These are phyloP conservation scores for Rana temporaria DNA, from an alignment of 2,113 vertebrate genomes.

Conservation along the genomic window DNA sequence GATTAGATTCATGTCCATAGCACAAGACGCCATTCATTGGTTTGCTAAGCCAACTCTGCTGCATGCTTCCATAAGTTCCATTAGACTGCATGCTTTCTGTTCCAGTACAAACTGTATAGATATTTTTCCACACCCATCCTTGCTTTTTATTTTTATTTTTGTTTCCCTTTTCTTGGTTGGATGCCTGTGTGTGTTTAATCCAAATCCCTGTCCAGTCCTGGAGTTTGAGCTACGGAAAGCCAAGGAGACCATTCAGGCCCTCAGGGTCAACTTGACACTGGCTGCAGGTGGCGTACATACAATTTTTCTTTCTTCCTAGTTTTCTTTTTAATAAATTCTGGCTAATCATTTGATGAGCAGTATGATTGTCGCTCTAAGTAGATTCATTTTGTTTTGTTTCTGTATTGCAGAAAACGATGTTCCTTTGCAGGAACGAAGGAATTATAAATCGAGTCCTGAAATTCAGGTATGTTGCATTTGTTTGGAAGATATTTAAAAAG, in stretches of 20 bases:
- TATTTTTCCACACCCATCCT: conserved; percentile 92
- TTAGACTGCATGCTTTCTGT: conserved; percentile 85
- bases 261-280: conserved; percentile 99
- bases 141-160: conserved; percentile 95
- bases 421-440: conserved; percentile 96
- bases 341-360: not conserved
- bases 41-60: conserved; percentile 96
- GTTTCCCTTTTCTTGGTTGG: conserved; percentile 95
- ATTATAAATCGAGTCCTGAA: conserved; percentile 98
- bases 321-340: conserved; percentile 69
- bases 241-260: conserved; percentile 99
- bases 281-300: conserved; percentile 99
- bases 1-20: conserved; percentile 60
- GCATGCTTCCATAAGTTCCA: conserved; percentile 92
- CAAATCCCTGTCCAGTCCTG: conserved; percentile 99
- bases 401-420: conserved; percentile 87
- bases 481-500: not conserved
- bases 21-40: conserved; percentile 78
- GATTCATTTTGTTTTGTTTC: conserved; percentile 61
- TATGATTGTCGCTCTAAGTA: conserved; percentile 60
- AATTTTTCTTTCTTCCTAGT: conserved; percentile 79
- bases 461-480: conserved; percentile 83
- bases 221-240: conserved; percentile 99
- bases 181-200: conserved; percentile 94
- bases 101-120: conserved; percentile 82